phyloP scores from a whole-genome alignment of 2,888 invertebrate species.

The Caradrina clavipalpis region DNA sequence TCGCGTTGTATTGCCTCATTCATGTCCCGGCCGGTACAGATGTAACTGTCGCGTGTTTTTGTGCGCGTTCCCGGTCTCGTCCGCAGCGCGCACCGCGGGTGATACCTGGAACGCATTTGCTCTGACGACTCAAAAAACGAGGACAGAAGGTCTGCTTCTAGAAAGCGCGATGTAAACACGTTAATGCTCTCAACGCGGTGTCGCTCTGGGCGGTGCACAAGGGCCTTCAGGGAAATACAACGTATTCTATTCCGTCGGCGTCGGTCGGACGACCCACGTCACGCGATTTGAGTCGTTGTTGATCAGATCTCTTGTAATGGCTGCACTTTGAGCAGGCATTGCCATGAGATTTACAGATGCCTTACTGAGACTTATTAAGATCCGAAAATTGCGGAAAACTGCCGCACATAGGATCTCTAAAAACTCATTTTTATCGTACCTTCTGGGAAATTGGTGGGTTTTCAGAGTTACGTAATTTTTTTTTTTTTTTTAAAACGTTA shows the following conservation, averaged over 20 bases:
- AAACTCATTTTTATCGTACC: neutral
- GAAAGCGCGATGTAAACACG: slow-evolving; percentile 2
- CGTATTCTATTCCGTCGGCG: neutral
- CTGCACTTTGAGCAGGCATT: too few species aligned
- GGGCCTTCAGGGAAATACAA: neutral
- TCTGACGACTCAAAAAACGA: slow-evolving; percentile 16
- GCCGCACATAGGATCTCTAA: neutral
- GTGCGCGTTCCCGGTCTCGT: slow-evolving; percentile 33
- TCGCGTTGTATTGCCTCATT: slow-evolving; percentile 37
- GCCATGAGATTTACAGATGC: too few species aligned
- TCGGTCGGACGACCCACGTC: too few species aligned
- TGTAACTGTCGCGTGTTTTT: slow-evolving; percentile 56
- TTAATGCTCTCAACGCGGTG: neutral
- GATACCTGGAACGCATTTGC: slow-evolving; percentile 56
- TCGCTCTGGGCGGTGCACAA: neutral
- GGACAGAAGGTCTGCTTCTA: slow-evolving; percentile 17
- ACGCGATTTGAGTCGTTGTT: too few species aligned
- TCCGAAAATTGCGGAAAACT: neutral
- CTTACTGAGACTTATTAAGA: neutral
- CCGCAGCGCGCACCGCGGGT: slow-evolving; percentile 37
- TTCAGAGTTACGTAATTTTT: too few species aligned
- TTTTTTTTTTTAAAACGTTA: too few species aligned
- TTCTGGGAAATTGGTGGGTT: neutral
- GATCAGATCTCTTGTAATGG: too few species aligned
- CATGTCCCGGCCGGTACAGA: slow-evolving; percentile 42